Evolutionary conservation across 1,140 invertebrate species (phyloP).

Genomic region (Prorops nasuta): DNA sequence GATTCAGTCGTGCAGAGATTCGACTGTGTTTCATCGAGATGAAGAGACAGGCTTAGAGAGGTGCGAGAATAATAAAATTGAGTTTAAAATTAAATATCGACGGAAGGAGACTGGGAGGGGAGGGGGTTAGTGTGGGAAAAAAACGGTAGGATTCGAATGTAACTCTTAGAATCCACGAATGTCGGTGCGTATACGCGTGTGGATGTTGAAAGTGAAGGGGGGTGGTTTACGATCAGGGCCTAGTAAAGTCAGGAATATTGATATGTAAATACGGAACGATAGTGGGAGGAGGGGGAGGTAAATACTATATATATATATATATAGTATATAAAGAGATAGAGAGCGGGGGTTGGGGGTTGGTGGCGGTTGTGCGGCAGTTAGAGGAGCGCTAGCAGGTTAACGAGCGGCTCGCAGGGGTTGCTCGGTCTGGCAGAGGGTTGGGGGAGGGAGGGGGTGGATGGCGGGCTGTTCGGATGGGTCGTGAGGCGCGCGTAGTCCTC

Average conservation of each 20-base stretch:
- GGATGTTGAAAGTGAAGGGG: too few species aligned
- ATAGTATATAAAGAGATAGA: too few species aligned
- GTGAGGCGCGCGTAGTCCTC: constrained; percentile 17
- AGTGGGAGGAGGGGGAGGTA: too few species aligned
- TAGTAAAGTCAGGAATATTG: constrained; percentile 40
- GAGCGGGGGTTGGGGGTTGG: too few species aligned
- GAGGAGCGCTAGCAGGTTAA: constrained; percentile 46
- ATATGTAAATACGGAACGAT: constrained; percentile 48
- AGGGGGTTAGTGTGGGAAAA: constrained; percentile 8
- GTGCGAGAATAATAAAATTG: too few species aligned
- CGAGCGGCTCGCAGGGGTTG: constrained; percentile 39
- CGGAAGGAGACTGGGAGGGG: neutral
- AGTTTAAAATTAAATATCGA: too few species aligned
- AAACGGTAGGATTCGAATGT: too few species aligned
- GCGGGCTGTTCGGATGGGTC: constrained; percentile 24
- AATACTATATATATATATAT: constrained; percentile 5
- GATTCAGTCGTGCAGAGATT: too few species aligned
- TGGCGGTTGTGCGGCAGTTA: constrained; percentile 30
- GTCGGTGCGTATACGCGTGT: too few species aligned
- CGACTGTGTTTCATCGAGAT: too few species aligned
- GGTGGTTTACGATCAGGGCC: constrained; percentile 28
- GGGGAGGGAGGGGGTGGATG: constrained; percentile 1
- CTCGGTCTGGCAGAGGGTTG: neutral
- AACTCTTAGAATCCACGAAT: too few species aligned
- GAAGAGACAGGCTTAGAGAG: too few species aligned